Base-by-base conservation (phyloP, 2,888 invertebrate species). In the Merodon equestris region DNA sequence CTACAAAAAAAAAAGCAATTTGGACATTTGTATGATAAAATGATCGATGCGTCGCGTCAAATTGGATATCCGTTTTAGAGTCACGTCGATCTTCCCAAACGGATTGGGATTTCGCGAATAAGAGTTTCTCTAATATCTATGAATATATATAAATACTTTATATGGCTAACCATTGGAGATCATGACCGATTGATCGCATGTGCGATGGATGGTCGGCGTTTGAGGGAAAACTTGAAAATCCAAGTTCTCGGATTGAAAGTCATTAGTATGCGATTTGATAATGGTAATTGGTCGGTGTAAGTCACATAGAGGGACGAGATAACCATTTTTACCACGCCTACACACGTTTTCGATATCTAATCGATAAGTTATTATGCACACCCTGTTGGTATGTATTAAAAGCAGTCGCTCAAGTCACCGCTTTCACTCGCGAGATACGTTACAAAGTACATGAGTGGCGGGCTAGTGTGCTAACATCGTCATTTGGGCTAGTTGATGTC, bases 221-320 rank as follows among this genome's bases (percentile, higher is more conserved):
- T 15, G 18, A 34, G 9, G n/a, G 36, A 45, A 47, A 56, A 40
- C 13, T 19, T 58, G 51, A 45, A 53, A 70, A 53, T n/a, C 50
- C 13, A 10, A 34, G 60, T 64, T 58, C 54, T 5, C 3, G n/a
- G 36, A 36, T 38, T 7, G 45, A 57, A 34, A 47, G 68, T 74
- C 50, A 73, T 64, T 70, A 64, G 68, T 68, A 64, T 77, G 72
- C 72, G 15, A 18, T 57, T 73, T 47, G 57, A 12, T 48, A 15
- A 42, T 57, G 73, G 63, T 67, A 63, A 73, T 73, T 73, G 57
- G 54, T 48, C 40, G 48, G 63, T 79, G 38, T 68, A 64, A 74
- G 74, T 70, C 63, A 74, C 53, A 51, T 40, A 9, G 27, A 40
- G 42, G 14, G 14, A 19, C 12, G 19, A 68, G 42, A 53, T 63